Base-by-base conservation (phyloP, 2,797 vertebrate species). In the Phyllotis vaccarum region DNA sequence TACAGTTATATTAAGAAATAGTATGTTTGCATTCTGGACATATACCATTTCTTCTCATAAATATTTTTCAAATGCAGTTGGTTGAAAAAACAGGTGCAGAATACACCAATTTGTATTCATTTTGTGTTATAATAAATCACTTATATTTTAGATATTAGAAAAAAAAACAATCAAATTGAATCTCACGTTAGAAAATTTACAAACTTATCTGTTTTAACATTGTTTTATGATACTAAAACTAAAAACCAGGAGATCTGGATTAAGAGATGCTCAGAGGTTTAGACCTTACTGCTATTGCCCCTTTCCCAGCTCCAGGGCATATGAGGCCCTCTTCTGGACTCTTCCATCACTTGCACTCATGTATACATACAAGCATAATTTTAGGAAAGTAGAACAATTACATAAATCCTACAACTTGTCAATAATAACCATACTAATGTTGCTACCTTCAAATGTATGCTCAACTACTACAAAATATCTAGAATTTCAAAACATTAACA, bases 161-260 rank as follows among this genome's bases (percentile, higher is more conserved):
- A 89, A 64, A 86, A 96, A 96, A 89, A 64, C 86, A 96, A 96
- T 91, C 52, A 52, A 66, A 87, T 17, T 80, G 31, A 95, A 82
- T 92, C 24, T 93, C 74, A 87, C 75, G 60, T 78, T 89, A 82
- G 72, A 85, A 95, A 94, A 93, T 6, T 56, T 86, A 96, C 95
- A 88, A 95, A 70, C 17, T 40, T 74, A 62, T n/a, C 81, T 56
- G 95, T 90, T 95, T 96, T 94, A 96, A 86, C 37, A 95, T 40
- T 91, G 21, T 72, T 96, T 93, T 88, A 83, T 66, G 14, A 92
- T 85, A 75, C 80, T 56, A 80, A 95, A 88, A 92, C 40, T 92
- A 93, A 88, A 95, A 91, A 78, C 54, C 27, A 91, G 0, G 29
- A 60, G 46, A 14, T 52, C 31, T 66, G 21, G 43, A 62, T 31